Evolutionary conservation across 2,113 vertebrate species (phyloP), one percentile per base, ranked within the genome.

Genomic region (Gymnarchus niloticus): DNA sequence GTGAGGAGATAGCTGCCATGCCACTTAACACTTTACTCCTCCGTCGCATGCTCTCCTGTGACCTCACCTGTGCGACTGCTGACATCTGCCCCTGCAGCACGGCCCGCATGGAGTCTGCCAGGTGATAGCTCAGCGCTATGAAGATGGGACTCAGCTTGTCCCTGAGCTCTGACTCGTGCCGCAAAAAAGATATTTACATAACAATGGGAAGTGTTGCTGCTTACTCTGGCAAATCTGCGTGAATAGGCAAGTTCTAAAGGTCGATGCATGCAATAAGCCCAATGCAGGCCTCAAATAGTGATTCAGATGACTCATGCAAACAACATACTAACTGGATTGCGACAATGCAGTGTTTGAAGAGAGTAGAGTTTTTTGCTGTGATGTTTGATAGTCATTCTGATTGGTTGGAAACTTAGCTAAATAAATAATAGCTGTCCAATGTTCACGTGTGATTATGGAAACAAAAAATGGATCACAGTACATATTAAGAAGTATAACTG

Each of bases 91-190:
- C 95, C 0, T 94, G 92, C 2, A 96, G 91, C 85, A 96, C 89
- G 1, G 93, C 56, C 0, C 81, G 65, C 59, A 88, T 82, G 56
- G 87, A 65, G 56, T 85, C 21, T 1, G 3, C 2, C 46, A 96
- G 90, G 0, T 86, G 92, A 89, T 95, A 92, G 21, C 90, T 92
- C 81, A 96, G 57, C 10, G 94, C 95, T 83, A 96, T 92, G 14
- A 92, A 88, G 0, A 97, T 95, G 0, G 95, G 95, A 83, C 95
- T 97, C 89, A 97, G 92, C 88, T 97, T 97, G 91, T 97, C 96
- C 89, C 94, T 95, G 90, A 97, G 94, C 49, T 96, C 95, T 0
- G 91, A 84, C 86, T 96, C 85, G 0, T 92, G 91, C 95, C 96
- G 85, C 6, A 52, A 52, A 41, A 21, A 49, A 49, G 41, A 84